phyloP scores from a whole-genome alignment of 2,113 vertebrate species.

The Chaetodon auriga region DNA sequence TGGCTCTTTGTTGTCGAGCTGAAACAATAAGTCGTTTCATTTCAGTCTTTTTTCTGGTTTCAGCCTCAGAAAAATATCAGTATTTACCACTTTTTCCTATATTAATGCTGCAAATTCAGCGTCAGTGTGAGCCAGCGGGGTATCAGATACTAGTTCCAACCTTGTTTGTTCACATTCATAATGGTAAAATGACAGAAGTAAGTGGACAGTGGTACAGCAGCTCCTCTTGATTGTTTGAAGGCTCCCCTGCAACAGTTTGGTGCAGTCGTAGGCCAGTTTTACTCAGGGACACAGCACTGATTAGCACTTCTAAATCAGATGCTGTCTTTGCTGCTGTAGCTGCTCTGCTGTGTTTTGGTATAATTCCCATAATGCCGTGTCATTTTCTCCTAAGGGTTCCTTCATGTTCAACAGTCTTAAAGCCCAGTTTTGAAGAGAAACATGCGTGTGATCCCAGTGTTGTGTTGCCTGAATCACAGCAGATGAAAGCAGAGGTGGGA shows the following conservation, averaged over 20 bases:
- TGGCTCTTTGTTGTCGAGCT: not conserved
- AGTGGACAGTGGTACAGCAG: accelerated
- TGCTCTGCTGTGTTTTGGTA: not conserved
- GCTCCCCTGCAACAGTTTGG: not conserved
- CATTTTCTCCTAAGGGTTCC: too few relatives aligned
- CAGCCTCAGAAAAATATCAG: too few relatives aligned
- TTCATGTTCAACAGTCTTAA: not conserved
- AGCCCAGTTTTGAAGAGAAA: not conserved
- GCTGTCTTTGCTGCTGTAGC: not conserved
- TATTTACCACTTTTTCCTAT: too few relatives aligned
- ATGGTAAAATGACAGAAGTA: not conserved
- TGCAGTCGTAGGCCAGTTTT: too few relatives aligned
- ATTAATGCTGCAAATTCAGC: too few relatives aligned
- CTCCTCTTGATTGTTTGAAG: not conserved
- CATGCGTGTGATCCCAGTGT: not conserved
- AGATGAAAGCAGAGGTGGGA: conserved; percentile 16
- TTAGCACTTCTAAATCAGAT: not conserved
- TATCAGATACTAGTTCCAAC: not conserved
- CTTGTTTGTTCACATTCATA: not conserved
- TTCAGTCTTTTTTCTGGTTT: too few relatives aligned
- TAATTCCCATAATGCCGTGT: not conserved
- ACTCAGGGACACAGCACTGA: not conserved
- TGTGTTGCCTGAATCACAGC: conserved; percentile 7
- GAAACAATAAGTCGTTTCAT: not conserved
- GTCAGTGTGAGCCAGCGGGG: not conserved